Base-by-base conservation (phyloP, 2,113 vertebrate species). In the Myiozetetes cayanensis region DNA sequence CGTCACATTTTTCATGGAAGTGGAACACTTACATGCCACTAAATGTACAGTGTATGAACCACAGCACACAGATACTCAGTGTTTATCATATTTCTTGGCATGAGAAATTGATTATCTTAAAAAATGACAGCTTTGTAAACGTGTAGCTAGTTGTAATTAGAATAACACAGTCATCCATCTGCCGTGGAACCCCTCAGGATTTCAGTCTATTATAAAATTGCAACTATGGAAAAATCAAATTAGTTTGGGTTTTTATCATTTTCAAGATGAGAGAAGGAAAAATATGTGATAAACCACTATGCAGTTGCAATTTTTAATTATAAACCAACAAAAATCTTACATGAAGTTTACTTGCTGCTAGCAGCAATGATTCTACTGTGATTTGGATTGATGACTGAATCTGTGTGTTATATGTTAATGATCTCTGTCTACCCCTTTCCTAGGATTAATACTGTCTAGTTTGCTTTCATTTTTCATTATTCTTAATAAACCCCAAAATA, bases 171-270 rank as follows among this genome's bases (percentile, higher is more conserved):
- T 96, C 91, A 96, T 97, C 95, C 97, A 97, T 98, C 97, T 98
- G 97, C 87, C 95, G 35, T 93, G 87, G 91, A 93, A 73, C 95
- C 97, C 97, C 96, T 96, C 27, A 71, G 96, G 97, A 98, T 94
- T 97, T 97, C 39, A 92, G 19, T 96, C 75, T 78, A 90, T 97
- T 97, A 96, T 83, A 97, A 97, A 97, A 97, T 95, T 97, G 90
- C 87, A 98, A 97, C 96, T 97, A 92, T 78, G 83, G 90, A 96
- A 97, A 97, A 97, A 96, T 93, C 91, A 96, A 94, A 97, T 98
- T 97, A 97, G 77, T 94, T 89, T 93, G 81, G 19, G 62, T 94
- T 85, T 93, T 97, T 95, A 95, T 63, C 53, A 53, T 92, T 93
- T 97, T 96, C 68, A 97, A 95, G 76, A 96, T 94, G 85, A 87